Percentiles rank a stretch among this genome's conserved stretches.
phyloP scores from a whole-genome alignment of 2,113 vertebrate genomes.

The Ptychochromis oligacanthus region DNA sequence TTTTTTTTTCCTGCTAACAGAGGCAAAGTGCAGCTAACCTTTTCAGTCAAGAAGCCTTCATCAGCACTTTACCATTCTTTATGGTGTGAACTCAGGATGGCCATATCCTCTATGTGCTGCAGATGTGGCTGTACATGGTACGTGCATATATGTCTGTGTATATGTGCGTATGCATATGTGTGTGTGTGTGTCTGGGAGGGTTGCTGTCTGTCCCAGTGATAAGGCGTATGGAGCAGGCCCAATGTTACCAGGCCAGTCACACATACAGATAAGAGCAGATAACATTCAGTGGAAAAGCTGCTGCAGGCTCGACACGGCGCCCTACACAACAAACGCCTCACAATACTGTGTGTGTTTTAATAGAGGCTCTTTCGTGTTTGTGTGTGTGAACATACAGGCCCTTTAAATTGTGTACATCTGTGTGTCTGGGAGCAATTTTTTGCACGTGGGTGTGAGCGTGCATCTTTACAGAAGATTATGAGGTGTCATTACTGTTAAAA shows the following conservation, averaged over 20 bases:
- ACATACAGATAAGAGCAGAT: constrained; percentile 79
- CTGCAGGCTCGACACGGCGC: constrained; percentile 63
- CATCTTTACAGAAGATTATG: constrained; percentile 47
- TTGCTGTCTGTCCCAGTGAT: constrained; percentile 69
- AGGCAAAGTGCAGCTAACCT: constrained; percentile 18
- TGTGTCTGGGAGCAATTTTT: constrained; percentile 60
- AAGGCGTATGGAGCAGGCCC: constrained; percentile 66
- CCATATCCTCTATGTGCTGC: constrained; percentile 7
- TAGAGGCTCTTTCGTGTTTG: neutral
- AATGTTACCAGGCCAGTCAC: constrained; percentile 78
- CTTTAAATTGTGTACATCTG: constrained; percentile 58
- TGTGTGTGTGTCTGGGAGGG: constrained; percentile 42
- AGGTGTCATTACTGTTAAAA: constrained; percentile 53
- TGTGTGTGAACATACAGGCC: constrained; percentile 34
- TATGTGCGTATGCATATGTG: constrained; percentile 7
- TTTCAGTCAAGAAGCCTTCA: constrained; percentile 15
- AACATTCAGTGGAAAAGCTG: constrained; percentile 77
- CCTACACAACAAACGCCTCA: constrained; percentile 29
- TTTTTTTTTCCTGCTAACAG: neutral
- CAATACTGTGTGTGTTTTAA: constrained; percentile 6
- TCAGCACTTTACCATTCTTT: neutral
- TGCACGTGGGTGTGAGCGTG: constrained; percentile 40
- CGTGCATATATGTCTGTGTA: constrained; percentile 18
- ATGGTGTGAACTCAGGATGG: constrained; percentile 3
- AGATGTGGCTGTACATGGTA: constrained; percentile 13